These are phyloP conservation scores for Leptocoma aspasia DNA, from an alignment of 2,113 vertebrate species.

Conservation along the genomic window DNA sequence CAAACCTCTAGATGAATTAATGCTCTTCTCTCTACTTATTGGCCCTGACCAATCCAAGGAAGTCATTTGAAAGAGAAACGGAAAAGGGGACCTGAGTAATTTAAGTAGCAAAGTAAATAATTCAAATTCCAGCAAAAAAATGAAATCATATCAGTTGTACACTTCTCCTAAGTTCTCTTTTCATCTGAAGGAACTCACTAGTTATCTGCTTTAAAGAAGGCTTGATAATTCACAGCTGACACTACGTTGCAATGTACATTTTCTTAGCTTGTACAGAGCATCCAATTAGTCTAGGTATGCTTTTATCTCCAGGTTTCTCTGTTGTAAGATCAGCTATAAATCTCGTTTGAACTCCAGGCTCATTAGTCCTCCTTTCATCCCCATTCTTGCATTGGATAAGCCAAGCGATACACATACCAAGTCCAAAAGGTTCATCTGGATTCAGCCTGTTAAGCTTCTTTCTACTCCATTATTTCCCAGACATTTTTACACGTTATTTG, in stretches of 20 bases:
- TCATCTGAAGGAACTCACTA: background rate
- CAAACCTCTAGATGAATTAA: background rate
- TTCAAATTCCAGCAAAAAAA: background rate
- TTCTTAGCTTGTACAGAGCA: constrained; percentile 1
- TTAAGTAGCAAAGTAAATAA: background rate
- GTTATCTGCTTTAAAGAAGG: background rate
- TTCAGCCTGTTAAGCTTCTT: constrained; percentile 15
- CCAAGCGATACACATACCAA: background rate
- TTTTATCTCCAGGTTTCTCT: constrained; percentile 45
- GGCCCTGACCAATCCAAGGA: background rate
- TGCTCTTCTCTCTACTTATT: background rate
- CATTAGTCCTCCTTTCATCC: constrained; percentile 42
- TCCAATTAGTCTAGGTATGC: constrained; percentile 42
- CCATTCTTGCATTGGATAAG: background rate
- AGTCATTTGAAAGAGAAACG: background rate
- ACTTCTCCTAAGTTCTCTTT: background rate
- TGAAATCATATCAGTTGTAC: background rate
- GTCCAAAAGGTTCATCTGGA: constrained; percentile 10
- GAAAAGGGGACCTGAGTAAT: background rate
- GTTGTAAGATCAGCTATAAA: constrained; percentile 44
- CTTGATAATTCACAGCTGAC: background rate
- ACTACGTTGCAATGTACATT: background rate
- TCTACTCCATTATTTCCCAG: background rate
- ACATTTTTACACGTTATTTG: background rate
- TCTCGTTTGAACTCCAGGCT: constrained; percentile 34